Base-by-base conservation (phyloP, 2,888 invertebrate genomes). In the Helicoverpa assulta region DNA sequence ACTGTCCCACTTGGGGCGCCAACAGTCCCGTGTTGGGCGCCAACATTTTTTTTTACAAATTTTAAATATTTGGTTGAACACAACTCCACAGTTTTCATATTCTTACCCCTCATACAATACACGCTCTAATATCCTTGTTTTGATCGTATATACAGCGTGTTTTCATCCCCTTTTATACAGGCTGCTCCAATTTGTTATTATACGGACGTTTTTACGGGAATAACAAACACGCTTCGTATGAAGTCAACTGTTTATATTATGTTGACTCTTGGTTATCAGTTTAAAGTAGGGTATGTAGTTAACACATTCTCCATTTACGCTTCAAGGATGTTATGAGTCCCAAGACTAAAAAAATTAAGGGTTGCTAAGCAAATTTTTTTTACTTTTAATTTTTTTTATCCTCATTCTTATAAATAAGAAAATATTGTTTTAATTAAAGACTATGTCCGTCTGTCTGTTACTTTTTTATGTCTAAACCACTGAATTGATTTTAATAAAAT, bases 141-240 rank as follows among this genome's bases (percentile, higher is more conserved):
- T 83, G 81, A 83, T 81, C 72, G 19, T 60, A 74, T 78, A 81
- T 81, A 81, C 66, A 74, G 72, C 66, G 72, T 67, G 73, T 67
- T 81, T 64, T n/a, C 58, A 33, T 59, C 52, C 33, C 55, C 52
- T 50, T 43, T 19, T 76, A 59, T 55, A 74, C 33, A 67, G 58
- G 29, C 0, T 67, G 70, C 10, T 75, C 40, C 40, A 21, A 12
- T 69, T 70, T 65, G 43, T 67, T 69, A 21, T 29, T 54, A 14
- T 60, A 40, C 12, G 18, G 54, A 19, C 19, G 33, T 59, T 73
- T 67, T 63, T 26, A 40, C 12, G n/a, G 40, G 40, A 53, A n/a
- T 54, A 72, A 70, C 54, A 51, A 76, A 69, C 56, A 56, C 19
- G 51, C 37, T 5, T 67, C 51, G n/a, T 19, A 5, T 40, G 6